Conservation (phyloP, 2,113 vertebrate species). For the Thalassoma bifasciatum region DNA sequence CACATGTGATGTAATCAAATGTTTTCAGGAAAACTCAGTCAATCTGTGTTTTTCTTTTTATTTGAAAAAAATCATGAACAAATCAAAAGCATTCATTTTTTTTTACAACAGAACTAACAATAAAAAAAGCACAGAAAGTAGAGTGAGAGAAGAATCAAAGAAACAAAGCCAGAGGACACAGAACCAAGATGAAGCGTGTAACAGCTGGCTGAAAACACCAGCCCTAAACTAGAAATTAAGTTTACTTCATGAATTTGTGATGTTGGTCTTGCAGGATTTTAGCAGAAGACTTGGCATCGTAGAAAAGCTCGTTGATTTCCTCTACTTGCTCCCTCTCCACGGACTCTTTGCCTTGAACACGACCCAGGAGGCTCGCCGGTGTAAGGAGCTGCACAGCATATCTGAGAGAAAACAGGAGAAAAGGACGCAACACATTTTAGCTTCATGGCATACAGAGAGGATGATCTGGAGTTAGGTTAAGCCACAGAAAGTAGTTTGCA, state of each 20-base stretch:
- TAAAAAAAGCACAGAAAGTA: background rate
- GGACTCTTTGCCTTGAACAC: slow-evolving; percentile 94
- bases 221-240: background rate
- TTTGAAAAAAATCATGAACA: slow-evolving; percentile 52
- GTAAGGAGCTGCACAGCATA: slow-evolving; percentile 96
- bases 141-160: slow-evolving; percentile 9
- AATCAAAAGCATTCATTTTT: slow-evolving; percentile 45
- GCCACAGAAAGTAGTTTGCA: too few relatives aligned
- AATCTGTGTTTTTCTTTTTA: slow-evolving; percentile 41
- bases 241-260: slow-evolving; percentile 97
- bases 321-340: slow-evolving; percentile 97
- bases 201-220: slow-evolving; percentile 4
- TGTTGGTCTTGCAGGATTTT: slow-evolving; percentile 98
- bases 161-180: background rate
- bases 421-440: background rate
- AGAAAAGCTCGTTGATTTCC: slow-evolving; percentile 98
- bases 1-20: background rate
- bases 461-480: too few relatives aligned
- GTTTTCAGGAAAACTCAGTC: background rate
- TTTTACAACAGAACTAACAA: slow-evolving; percentile 48
- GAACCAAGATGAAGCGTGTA: slow-evolving; percentile 14
- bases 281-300: slow-evolving; percentile 97
- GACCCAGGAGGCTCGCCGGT: slow-evolving; percentile 92
- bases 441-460: background rate
- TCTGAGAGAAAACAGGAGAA: slow-evolving; percentile 75